Conservation (phyloP, 2,888 invertebrate species). For the Neoascia interrupta region DNA sequence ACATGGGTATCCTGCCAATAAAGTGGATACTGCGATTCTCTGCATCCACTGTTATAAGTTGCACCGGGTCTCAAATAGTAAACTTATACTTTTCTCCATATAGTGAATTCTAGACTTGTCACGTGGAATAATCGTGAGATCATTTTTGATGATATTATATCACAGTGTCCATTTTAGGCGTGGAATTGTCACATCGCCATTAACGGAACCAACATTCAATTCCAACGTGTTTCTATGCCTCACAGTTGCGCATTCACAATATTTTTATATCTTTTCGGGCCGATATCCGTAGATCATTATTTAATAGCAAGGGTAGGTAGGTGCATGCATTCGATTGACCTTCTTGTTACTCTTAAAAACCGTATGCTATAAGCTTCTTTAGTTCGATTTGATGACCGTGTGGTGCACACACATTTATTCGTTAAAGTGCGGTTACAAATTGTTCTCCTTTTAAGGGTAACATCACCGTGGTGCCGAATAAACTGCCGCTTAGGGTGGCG, state of each 20-base stretch:
- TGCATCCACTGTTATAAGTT: slow-evolving; percentile 2
- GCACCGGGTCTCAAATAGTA: no score
- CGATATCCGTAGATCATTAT: no score
- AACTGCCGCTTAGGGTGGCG: slow-evolving; percentile 20
- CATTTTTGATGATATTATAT: slow-evolving; percentile 68
- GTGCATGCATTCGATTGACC: slow-evolving; percentile 57
- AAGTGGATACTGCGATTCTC: background rate
- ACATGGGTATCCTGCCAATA: background rate
- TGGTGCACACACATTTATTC: slow-evolving; percentile 46
- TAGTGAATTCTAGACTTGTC: slow-evolving; percentile 56
- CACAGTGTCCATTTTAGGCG: slow-evolving; percentile 62
- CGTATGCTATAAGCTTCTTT: slow-evolving; percentile 19
- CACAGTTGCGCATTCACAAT: no score
- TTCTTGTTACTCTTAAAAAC: slow-evolving; percentile 30
- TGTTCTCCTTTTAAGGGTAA: slow-evolving; percentile 65
- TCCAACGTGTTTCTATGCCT: no score
- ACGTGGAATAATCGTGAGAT: slow-evolving; percentile 69
- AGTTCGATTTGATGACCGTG: slow-evolving; percentile 19
- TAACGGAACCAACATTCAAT: no score
- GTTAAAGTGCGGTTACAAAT: slow-evolving; percentile 62
- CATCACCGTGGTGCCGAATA: slow-evolving; percentile 27
- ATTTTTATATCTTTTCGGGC: no score
- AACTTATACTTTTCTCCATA: slow-evolving; percentile 19
- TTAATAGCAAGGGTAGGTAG: no score
- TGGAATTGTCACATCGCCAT: slow-evolving; percentile 54